Conservation (phyloP, 2,797 vertebrate genomes). For the Alcedo quadribrachys region DNA sequence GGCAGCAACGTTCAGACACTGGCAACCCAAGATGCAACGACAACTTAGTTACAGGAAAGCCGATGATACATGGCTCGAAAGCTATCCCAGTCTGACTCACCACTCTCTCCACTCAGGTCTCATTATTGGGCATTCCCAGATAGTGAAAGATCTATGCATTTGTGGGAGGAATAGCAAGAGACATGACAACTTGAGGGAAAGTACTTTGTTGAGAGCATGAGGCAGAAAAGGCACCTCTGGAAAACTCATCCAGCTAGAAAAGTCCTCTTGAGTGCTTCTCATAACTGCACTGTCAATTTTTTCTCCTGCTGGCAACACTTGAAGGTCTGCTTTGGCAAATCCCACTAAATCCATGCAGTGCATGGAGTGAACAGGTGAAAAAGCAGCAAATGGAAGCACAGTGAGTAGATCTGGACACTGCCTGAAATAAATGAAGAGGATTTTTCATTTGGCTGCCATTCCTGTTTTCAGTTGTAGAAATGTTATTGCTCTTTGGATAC, state of each 20-base stretch:
- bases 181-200: background rate
- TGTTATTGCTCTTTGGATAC: background rate
- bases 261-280: background rate
- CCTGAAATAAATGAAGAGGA: background rate
- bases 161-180: background rate
- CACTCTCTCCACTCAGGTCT: slow-evolving; percentile 4
- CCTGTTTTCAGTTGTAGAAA: background rate
- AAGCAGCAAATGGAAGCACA: background rate
- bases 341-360: background rate
- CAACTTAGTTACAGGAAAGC: background rate
- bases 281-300: background rate
- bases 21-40: background rate
- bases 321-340: background rate
- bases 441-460: background rate
- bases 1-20: background rate
- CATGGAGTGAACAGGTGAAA: background rate
- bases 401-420: background rate
- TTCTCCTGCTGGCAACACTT: background rate
- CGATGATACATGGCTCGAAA: background rate
- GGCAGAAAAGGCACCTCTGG: background rate
- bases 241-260: background rate
- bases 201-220: background rate
- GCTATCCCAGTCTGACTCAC: slow-evolving; percentile 15
- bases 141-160: background rate
- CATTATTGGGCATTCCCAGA: background rate